phyloP scores from a whole-genome alignment of 1,140 invertebrate species.

The Paraescarpia echinospica region DNA sequence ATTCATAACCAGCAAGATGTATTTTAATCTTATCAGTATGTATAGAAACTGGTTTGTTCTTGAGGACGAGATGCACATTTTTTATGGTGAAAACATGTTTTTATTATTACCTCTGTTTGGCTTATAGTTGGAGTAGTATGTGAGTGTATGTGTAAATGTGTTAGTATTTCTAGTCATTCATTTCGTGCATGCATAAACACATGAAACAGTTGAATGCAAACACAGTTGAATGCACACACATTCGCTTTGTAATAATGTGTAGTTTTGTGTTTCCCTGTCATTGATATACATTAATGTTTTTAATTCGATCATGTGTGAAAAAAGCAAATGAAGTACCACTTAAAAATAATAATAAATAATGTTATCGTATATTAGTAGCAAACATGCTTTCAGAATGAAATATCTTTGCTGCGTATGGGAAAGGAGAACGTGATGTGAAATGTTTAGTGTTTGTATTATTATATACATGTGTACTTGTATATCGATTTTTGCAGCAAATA shows the following conservation, averaged over 20 bases:
- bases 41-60: too few relatives aligned
- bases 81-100: neutral
- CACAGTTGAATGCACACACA: neutral
- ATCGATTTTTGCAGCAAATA: neutral
- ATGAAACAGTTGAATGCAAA: neutral
- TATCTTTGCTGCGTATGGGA: neutral
- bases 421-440: neutral
- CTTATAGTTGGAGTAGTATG: neutral
- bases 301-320: neutral
- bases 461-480: neutral
- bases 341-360: too few relatives aligned
- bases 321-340: neutral
- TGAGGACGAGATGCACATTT: too few relatives aligned
- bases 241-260: neutral
- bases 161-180: constrained; percentile 4
- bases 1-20: neutral
- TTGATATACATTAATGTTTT: neutral
- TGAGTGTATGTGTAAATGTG: neutral
- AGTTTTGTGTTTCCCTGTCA: neutral
- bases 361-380: neutral
- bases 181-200: neutral
- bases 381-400: neutral
- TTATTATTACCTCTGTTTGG: neutral
- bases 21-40: neutral
- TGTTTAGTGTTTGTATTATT: neutral